phyloP scores from a whole-genome alignment of 2,888 invertebrate genomes.

The Operophtera brumata region DNA sequence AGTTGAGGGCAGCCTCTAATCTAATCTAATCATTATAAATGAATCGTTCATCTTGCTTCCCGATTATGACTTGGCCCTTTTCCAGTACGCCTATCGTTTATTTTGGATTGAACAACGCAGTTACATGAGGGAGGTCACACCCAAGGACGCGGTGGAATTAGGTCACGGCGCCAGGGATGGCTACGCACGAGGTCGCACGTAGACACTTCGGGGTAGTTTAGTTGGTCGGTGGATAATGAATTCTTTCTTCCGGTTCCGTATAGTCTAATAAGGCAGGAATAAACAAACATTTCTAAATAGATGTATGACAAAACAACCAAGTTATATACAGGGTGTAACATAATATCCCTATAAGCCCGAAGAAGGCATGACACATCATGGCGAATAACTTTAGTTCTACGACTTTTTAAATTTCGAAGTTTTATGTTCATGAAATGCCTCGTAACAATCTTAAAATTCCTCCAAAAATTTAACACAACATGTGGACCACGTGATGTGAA shows the following conservation, averaged over 20 bases:
- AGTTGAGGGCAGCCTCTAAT: background rate
- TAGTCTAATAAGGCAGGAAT: background rate
- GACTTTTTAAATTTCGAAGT: too few relatives aligned
- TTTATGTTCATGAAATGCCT: too few relatives aligned
- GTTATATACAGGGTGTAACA: too few relatives aligned
- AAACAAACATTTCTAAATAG: background rate
- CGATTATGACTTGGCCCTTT: conserved; percentile 8
- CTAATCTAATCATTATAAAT: conserved; percentile 11
- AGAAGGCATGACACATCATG: too few relatives aligned
- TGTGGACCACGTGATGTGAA: too few relatives aligned
- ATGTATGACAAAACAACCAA: too few relatives aligned
- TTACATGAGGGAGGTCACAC: conserved; percentile 3
- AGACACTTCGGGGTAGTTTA: background rate
- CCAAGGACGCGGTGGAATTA: conserved; percentile 21
- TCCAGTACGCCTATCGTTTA: background rate
- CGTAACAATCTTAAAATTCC: too few relatives aligned
- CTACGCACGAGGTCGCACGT: conserved; percentile 20
- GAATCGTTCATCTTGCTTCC: background rate
- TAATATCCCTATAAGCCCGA: too few relatives aligned
- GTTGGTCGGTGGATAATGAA: background rate
- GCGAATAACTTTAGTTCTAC: too few relatives aligned
- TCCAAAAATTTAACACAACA: too few relatives aligned
- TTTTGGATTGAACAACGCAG: conserved; percentile 1
- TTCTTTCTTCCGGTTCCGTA: background rate
- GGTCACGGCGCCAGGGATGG: conserved; percentile 23